Evolutionary conservation across 2,113 vertebrate genomes (phyloP), one percentile per base, ranked within the genome.

Genomic region (Sebastes fasciatus): DNA sequence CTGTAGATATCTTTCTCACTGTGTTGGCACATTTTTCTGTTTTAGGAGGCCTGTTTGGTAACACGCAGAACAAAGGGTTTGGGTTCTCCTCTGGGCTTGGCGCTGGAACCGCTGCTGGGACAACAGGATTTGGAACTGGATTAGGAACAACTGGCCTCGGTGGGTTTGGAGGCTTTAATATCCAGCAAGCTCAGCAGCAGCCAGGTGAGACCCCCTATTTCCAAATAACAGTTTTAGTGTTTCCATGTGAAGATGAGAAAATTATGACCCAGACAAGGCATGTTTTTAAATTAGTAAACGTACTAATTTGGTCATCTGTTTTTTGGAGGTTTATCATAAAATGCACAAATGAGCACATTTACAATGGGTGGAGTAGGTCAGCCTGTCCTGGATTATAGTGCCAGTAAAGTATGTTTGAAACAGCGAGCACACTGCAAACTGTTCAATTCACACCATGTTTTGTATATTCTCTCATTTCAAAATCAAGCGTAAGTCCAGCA

Each of bases 31-130:
- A 1, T 67, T 54, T 17, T 77, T 65, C 67, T 92, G 76, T 80
- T 91, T 63, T 80, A 95, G 84, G 94, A 94, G 95, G 98, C 34
- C 94, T 99, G 49, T 99, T 99, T 51, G 96, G 97, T 80, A 95
- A 91, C 91, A 95, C 96, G 8, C 98, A 98, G 93, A 99, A 97
- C 92, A 99, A 99, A 95, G 96, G 96, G 8, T 99, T 99, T 94
- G 98, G 97, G 79, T 99, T 99, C 89, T 96, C 97, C 4, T 94
- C 97, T 58, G 95, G 95, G 60, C 97, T 99, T 79, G 97, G 97
- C 46, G 71, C 97, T 17, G 92, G 87, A 3, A 72, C 96, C 0
- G 93, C 96, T 74, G 78, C 96, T 40, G 95, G 95, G 70, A 11
- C 89, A 23, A 93, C 96, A 11, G 97, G 97, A 67, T 96, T 99